Evolutionary conservation across 2,113 vertebrate genomes (phyloP), one percentile per base, ranked within the genome.

Genomic region (Caloenas nicobarica): DNA sequence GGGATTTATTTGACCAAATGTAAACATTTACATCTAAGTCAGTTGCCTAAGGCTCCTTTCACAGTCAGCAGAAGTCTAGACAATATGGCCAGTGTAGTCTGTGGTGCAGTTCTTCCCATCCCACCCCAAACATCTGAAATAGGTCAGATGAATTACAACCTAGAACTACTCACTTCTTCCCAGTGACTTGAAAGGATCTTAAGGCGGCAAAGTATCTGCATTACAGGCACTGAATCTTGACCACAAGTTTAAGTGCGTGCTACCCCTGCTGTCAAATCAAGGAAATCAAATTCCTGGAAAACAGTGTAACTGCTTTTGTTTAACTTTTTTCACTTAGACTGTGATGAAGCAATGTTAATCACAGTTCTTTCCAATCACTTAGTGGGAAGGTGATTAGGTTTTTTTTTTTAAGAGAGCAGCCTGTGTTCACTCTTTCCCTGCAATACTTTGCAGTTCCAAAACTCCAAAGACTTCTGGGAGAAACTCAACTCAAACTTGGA

Each of bases 401-500:
- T 50, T 23, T 24, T 50, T 50, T 24, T 72, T 38, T 51, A 19
- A 46, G 13, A 74, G 31, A 25, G 19, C 44, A 90, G 16, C 28
- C 26, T 84, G 17, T 76, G 3, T 68, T 94, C 36, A 88, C 33
- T 38, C 24, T 95, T 93, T 86, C 38, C 19, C 11, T 82, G 28
- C 28, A 81, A 93, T 50, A 28, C 79, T 81, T 95, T 86, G 38
- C 79, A 98, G 99, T 96, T 97, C 87, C 97, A 96, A 70, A 97
- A 96, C 91, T 97, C 98, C 87, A 98, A 97, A 97, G 98, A 98
- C 18, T 99, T 99, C 97, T 99, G 99, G 99, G 98, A 98, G 82
- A 99, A 99, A 93, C 97, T 99, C 82, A 98, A 95, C 77, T 97
- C 98, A 90, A 98, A 98, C 96, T 96, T 99, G 38, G 99, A 99